Evolutionary conservation across 2,888 invertebrate genomes (phyloP), one percentile per base, ranked within the genome.

Genomic region (Caenorhabditis zanzibari): DNA sequence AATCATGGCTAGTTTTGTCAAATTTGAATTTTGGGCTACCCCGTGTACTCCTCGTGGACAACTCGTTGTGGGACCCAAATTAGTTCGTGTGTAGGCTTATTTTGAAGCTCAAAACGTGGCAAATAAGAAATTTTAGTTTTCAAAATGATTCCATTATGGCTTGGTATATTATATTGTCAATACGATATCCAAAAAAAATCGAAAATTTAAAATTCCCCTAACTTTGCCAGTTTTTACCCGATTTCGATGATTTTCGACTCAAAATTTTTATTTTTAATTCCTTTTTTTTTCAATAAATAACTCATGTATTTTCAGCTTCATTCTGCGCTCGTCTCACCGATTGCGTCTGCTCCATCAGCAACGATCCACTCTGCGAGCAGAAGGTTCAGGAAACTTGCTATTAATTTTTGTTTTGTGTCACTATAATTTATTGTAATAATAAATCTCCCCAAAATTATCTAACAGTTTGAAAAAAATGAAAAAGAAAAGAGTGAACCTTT

Each of bases 331-430:
- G 76, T 38, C 73, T 84, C 35, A 66, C 76, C 59, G 66, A 68
- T 14, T 84, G 84, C 35, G 84, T 76, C 14, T 84, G 84, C 59
- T 80, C 79, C 54, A 84, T 84, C 61, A 76, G 76, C 76, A 80
- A 72, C 68, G 81, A 84, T 47, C 69, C 66, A 24, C 28, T 49
- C 12, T 84, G 84, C 68, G 76, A 63, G 47, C 28, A 28, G 54
- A 81, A 81, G 47, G 68, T 84, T 38, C 66, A 75, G 56, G 35
- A 71, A 19, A 75, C 72, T 9, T 84, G 84, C 49, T 81, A 80
- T 54, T 84, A 41, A 72, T 22, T 52, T 24, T 12, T 35, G 12
- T 47, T 28, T 26, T 26, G 16, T 26, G 12, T 19, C n/a, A 7
- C 38, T 28, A n/a, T 44, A 44, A 16, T 14, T 24, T 14, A 69